Conservation (phyloP, 2,888 invertebrate genomes). For the Empis stercorea region DNA sequence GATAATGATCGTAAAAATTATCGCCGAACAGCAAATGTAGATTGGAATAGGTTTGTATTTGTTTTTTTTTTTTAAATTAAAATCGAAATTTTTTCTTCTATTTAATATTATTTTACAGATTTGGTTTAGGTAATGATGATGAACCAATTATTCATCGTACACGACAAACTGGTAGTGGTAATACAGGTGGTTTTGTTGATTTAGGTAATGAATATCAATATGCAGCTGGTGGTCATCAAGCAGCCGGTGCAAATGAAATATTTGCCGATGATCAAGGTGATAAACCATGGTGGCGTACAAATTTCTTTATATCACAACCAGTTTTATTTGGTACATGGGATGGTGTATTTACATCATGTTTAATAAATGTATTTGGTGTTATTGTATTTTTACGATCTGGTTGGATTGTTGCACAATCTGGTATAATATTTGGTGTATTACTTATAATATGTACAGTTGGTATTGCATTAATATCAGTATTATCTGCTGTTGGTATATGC, state of each 20-base stretch:
- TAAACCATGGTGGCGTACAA: slow-evolving; percentile 73
- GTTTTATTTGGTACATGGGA: slow-evolving; percentile 92
- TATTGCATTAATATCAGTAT: slow-evolving; percentile 79
- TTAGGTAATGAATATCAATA: slow-evolving; percentile 62
- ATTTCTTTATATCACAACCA: slow-evolving; percentile 92
- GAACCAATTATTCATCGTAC: slow-evolving; percentile 38
- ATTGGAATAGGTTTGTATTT: slow-evolving; percentile 28
- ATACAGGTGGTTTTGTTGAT: slow-evolving; percentile 64
- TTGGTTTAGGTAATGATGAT: slow-evolving; percentile 33
- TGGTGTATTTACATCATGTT: slow-evolving; percentile 93
- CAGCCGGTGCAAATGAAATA: slow-evolving; percentile 77
- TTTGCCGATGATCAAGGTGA: slow-evolving; percentile 77
- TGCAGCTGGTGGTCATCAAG: slow-evolving; percentile 70
- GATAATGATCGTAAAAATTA: slow-evolving; percentile 10
- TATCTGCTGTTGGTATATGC: slow-evolving; percentile 93
- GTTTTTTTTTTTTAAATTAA: neutral
- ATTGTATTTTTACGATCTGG: slow-evolving; percentile 93
- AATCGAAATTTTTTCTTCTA: neutral
- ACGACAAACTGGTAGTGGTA: slow-evolving; percentile 47
- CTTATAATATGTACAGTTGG: slow-evolving; percentile 77
- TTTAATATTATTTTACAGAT: slow-evolving; percentile 16
- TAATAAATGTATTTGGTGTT: slow-evolving; percentile 97
- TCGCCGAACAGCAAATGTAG: slow-evolving; percentile 24
- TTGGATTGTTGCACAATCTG: slow-evolving; percentile 93
- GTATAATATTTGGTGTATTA: slow-evolving; percentile 63